A percentile compares a stretch with the other conserved stretches of the same genome.
Conservation (phyloP, 23 tunicate species). For the Phallusia fumigata region DNA sequence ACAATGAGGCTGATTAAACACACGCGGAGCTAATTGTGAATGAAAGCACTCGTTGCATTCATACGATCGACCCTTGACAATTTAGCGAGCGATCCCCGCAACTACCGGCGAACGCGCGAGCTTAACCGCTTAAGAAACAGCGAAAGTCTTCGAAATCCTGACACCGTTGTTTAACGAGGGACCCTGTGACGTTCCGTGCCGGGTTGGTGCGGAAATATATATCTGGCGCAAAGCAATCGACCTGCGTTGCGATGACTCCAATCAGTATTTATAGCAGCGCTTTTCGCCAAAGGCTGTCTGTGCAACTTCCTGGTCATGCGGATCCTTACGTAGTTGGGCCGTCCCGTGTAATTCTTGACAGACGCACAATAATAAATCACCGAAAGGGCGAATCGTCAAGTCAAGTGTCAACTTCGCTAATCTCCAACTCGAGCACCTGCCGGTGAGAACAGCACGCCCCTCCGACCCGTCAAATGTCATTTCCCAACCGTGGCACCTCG, state of each 20-base stretch:
- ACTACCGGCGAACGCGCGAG: background rate
- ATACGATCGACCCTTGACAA: slow-evolving; percentile 10
- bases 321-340: background rate
- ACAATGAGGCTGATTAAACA: slow-evolving; percentile 31
- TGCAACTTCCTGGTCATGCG: slow-evolving; percentile 5
- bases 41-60: slow-evolving; percentile 11
- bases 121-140: background rate
- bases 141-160: background rate
- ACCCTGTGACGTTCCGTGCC: slow-evolving; percentile 3
- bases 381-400: background rate
- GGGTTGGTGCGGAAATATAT: background rate
- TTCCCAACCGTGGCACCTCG: background rate
- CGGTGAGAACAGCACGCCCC: background rate
- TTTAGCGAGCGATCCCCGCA: background rate
- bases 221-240: slow-evolving; percentile 1
- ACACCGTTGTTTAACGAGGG: background rate
- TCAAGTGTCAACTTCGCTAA: slow-evolving; percentile 6
- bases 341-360: background rate
- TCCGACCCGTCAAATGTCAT: background rate
- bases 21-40: slow-evolving; percentile 9
- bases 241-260: background rate
- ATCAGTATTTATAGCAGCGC: background rate
- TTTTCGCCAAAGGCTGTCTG: background rate
- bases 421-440: background rate
- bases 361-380: background rate